Evolutionary conservation across 2,113 vertebrate genomes (phyloP).

Genomic region (Crotalus viridis): DNA sequence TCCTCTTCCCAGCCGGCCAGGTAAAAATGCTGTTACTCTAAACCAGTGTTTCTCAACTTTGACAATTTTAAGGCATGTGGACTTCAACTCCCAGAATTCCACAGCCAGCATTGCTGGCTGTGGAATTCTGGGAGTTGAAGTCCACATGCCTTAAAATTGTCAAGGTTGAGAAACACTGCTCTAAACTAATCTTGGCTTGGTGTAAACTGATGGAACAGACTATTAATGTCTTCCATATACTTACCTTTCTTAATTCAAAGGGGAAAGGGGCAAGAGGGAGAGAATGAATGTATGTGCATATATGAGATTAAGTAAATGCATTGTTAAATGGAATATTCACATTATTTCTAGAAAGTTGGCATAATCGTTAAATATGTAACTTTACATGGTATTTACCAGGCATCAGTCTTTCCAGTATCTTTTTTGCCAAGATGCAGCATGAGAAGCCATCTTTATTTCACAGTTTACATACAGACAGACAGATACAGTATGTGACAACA

Average conservation of each 20-base stretch:
- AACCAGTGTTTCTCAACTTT: background rate
- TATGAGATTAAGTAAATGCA: background rate
- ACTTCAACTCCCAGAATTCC: no score
- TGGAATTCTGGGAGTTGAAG: no score
- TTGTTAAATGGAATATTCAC: background rate
- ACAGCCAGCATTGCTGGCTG: no score
- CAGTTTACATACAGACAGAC: background rate
- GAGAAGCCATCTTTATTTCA: background rate
- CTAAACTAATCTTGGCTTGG: slow-evolving; percentile 16
- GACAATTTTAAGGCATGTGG: no score
- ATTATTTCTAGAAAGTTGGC: background rate
- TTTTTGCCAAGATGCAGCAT: background rate
- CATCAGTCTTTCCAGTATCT: background rate
- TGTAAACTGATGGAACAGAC: background rate
- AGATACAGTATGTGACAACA: background rate
- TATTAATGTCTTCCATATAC: background rate
- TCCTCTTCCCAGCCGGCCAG: slow-evolving; percentile 90
- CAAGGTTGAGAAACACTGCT: background rate
- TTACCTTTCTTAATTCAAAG: background rate
- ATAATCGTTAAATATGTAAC: background rate
- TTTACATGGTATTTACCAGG: background rate
- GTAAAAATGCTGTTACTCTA: slow-evolving; percentile 60
- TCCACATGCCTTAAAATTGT: no score
- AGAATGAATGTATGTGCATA: background rate
- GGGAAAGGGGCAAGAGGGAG: background rate